Evolutionary conservation across 2,113 vertebrate genomes (phyloP), one percentile per base, ranked within the genome.

Genomic region (Dasypus novemcinctus): DNA sequence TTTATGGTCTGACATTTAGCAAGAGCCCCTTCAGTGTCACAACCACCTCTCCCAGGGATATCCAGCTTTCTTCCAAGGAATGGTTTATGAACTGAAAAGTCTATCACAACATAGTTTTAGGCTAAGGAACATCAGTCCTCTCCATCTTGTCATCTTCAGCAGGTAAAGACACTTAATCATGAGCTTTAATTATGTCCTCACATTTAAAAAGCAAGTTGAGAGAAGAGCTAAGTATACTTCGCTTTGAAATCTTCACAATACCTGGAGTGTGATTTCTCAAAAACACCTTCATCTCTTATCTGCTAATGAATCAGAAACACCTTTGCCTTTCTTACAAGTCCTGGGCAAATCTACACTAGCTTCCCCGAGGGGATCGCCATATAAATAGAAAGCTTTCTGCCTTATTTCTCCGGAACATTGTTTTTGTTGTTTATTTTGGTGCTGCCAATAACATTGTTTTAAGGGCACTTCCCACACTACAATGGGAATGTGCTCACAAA

Each of bases 301-400:
- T 96, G 92, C 57, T 85, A 90, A 96, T 93, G 81, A 96, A 88
- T 79, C 86, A 80, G 86, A 87, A 90, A 76, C 81, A 64, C 61
- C 38, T 31, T 38, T 2, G 8, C n/a, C 61, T 87, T 80, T 90
- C 80, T 87, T 66, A 36, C 8, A 9, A 0, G 29, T 13, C 27
- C 68, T 13, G n/a, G 36, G 43, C 57, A 49, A 64, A 86, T 36
- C 41, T 36, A n/a, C 86, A 79, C 46, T 66, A 20, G 6, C 2
- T 0, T 84, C 92, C 64, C 13, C 4, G 23, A 81, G 36, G 84
- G n/a, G 4, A 10, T 18, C 66, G 61, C 0, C 0, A 5, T 59
- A 23, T 84, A 81, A 92, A 93, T 27, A 74, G 33, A 87, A 86
- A 74, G 12, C 27, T 52, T 12, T 84, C 29, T 78, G 61, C 41